Evolutionary conservation across 37 sponge, comb jelly and placozoan species (phyloP).

Genomic region (Halisarca cf. caerulea): DNA sequence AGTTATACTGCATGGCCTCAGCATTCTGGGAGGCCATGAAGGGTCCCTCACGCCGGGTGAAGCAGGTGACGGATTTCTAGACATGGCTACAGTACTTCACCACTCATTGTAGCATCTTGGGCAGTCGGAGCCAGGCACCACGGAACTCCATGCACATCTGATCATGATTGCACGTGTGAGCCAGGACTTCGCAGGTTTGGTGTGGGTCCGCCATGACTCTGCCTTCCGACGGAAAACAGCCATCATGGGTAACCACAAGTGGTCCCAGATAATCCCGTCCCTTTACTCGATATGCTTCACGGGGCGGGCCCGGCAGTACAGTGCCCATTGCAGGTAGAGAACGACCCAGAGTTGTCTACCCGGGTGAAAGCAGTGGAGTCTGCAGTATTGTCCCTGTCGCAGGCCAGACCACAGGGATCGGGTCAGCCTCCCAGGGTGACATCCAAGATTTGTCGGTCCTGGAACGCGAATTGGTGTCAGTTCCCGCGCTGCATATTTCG

Average conservation of each 20-base stretch:
- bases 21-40: too few relatives aligned
- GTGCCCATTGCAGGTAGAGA: not conserved
- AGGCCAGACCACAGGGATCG: not conserved
- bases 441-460: not conserved
- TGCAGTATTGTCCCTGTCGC: not conserved
- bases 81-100: slow-evolving; percentile 46
- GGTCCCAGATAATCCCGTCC: slow-evolving; percentile 37
- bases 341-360: not conserved
- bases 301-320: slow-evolving; percentile 10
- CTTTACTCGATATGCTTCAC: slow-evolving; percentile 38
- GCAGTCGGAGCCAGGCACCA: not conserved
- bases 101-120: slow-evolving; percentile 3
- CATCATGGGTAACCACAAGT: not conserved
- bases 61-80: not conserved
- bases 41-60: too few relatives aligned
- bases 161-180: slow-evolving; percentile 2
- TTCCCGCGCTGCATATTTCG: not conserved
- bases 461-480: not conserved
- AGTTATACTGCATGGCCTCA: too few relatives aligned
- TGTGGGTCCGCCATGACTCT: slow-evolving; percentile 43
- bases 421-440: not conserved
- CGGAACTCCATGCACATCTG: slow-evolving; percentile 31
- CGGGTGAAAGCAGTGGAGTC: not conserved
- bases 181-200: slow-evolving; percentile 37
- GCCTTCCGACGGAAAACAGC: slow-evolving; percentile 39